These are phyloP conservation scores for Condylostylus longicornis DNA, from an alignment of 1,140 invertebrate genomes.

Conservation along the genomic window DNA sequence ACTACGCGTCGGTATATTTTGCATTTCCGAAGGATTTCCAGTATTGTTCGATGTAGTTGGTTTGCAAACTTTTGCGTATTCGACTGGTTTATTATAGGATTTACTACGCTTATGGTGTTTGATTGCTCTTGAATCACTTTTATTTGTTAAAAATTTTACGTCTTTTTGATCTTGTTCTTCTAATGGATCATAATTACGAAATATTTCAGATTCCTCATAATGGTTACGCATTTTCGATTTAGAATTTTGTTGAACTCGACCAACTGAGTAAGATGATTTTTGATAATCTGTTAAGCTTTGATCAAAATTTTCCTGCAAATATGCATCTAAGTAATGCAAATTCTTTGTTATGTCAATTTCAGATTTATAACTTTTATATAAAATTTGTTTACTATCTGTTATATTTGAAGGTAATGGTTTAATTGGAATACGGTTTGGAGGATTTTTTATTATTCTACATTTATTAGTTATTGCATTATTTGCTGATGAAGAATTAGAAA, in stretches of 20 bases:
- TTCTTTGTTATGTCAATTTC: constrained; percentile 31
- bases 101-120: constrained; percentile 18
- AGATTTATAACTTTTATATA: constrained; percentile 31
- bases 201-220: not conserved
- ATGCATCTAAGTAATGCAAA: constrained; percentile 28
- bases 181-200: not conserved
- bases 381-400: constrained; percentile 15
- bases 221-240: not conserved
- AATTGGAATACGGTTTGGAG: too few species aligned
- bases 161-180: not conserved
- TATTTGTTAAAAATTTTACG: too few species aligned
- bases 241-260: constrained; percentile 16
- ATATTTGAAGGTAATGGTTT: too few species aligned
- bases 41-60: not conserved
- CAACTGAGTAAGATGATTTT: constrained; percentile 22
- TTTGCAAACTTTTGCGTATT: not conserved
- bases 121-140: too few species aligned
- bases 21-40: constrained; percentile 2
- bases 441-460: too few species aligned
- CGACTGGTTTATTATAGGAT: constrained; percentile 10
- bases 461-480: too few species aligned
- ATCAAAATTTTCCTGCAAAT: constrained; percentile 28
- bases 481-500: too few species aligned
- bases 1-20: constrained; percentile 1
- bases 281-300: constrained; percentile 17